These are phyloP conservation scores for Nycticryphes semicollaris DNA, from an alignment of 2,113 vertebrate species.

Conservation along the genomic window DNA sequence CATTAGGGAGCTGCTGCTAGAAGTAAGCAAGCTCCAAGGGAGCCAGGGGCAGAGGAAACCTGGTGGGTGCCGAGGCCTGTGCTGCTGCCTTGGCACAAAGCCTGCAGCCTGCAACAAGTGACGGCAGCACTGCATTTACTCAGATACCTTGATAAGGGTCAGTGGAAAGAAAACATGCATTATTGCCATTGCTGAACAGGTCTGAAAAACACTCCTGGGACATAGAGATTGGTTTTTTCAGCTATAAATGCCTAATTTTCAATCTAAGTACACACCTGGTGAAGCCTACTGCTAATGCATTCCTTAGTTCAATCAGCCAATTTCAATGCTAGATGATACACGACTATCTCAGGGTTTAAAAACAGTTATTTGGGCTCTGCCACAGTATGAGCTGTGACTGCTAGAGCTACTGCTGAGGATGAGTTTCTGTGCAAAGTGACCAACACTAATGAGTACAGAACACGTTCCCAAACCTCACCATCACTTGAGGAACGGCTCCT, in stretches of 20 bases:
- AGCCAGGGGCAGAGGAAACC: background rate
- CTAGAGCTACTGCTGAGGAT: background rate
- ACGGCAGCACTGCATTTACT: background rate
- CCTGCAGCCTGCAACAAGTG: background rate
- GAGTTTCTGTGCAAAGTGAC: background rate
- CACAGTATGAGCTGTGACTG: background rate
- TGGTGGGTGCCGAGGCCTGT: background rate
- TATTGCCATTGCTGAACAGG: background rate
- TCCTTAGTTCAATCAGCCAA: background rate
- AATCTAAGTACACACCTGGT: background rate
- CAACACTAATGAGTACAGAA: background rate
- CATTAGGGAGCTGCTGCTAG: background rate
- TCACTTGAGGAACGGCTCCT: background rate
- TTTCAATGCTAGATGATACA: rapidly evolving
- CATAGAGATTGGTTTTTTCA: background rate
- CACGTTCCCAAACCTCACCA: background rate
- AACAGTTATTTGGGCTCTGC: background rate
- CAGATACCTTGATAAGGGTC: background rate
- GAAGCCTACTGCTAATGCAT: background rate
- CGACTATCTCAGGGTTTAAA: background rate
- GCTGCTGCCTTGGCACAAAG: background rate
- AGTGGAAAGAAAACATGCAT: background rate
- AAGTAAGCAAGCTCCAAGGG: background rate
- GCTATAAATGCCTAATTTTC: background rate
- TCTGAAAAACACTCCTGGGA: background rate